Percentiles rank a stretch among this genome's conserved stretches.
phyloP scores from a whole-genome alignment of 2,888 invertebrate genomes.

The Spodoptera littoralis region DNA sequence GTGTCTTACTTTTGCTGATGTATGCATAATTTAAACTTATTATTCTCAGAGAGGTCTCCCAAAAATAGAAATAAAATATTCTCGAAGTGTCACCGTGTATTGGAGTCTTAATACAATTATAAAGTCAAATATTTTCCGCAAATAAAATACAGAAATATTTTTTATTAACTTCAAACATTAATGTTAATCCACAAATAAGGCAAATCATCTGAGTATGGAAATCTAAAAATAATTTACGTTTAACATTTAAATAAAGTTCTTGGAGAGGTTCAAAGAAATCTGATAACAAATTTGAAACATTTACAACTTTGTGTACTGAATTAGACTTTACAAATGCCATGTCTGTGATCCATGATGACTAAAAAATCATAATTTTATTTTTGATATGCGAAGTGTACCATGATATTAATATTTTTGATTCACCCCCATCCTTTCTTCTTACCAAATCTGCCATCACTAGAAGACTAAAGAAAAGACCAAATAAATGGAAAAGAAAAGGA shows the following conservation, averaged over 20 bases:
- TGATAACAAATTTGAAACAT: neutral
- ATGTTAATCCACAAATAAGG: constrained; percentile 32
- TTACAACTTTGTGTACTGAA: too few species aligned
- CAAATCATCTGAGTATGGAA: constrained; percentile 6
- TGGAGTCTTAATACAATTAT: constrained; percentile 30
- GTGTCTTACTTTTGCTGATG: neutral
- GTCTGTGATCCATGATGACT: too few species aligned
- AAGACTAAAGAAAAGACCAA: too few species aligned
- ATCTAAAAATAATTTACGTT: neutral
- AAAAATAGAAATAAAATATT: constrained; percentile 27
- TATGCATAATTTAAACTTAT: neutral
- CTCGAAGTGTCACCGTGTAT: constrained; percentile 14
- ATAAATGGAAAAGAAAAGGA: too few species aligned
- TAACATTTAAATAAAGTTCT: neutral
- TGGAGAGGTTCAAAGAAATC: neutral
- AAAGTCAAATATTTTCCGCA: constrained; percentile 38
- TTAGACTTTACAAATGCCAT: too few species aligned
- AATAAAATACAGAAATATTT: constrained; percentile 6
- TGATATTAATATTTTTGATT: too few species aligned
- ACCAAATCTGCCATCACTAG: too few species aligned
- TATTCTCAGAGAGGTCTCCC: neutral
- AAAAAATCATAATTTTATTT: too few species aligned
- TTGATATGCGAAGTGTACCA: too few species aligned
- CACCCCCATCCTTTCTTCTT: too few species aligned
- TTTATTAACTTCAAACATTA: constrained; percentile 30